Conservation (phyloP, 35 echinoderm and acorn worm species). For the Apostichopus parvimensis region DNA sequence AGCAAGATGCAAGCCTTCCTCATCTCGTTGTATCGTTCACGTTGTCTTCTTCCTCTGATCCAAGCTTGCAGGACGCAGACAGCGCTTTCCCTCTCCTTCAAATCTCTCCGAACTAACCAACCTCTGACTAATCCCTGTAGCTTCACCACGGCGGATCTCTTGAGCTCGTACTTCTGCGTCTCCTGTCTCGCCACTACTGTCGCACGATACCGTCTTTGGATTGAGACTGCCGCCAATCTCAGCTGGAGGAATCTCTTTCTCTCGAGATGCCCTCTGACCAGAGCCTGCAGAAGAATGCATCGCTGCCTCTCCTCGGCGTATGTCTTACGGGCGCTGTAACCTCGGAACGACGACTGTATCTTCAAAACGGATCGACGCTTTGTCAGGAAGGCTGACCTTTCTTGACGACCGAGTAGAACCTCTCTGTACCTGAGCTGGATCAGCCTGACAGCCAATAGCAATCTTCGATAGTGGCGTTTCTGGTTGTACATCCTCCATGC, state of each 20-base stretch:
- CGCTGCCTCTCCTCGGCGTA: not conserved
- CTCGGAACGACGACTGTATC: conserved; percentile 19
- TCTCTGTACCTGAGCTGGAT: conserved; percentile 65
- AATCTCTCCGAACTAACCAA: conserved; percentile 35
- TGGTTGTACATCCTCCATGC: conserved; percentile 28
- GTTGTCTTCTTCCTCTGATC: conserved; percentile 7
- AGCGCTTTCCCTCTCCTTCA: conserved; percentile 4
- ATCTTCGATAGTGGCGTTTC: conserved; percentile 38
- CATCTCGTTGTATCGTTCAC: conserved; percentile 41
- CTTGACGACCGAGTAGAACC: not conserved
- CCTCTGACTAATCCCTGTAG: conserved; percentile 15
- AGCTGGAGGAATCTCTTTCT: conserved; percentile 53
- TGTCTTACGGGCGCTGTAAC: conserved; percentile 6
- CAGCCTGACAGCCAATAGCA: not conserved
- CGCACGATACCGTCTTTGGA: conserved; percentile 74
- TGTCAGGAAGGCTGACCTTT: conserved; percentile 4
- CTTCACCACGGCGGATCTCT: not conserved
- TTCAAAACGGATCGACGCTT: conserved; percentile 3
- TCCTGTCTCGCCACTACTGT: conserved; percentile 10
- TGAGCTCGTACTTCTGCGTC: not conserved
- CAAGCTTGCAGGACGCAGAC: not conserved
- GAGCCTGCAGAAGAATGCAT: conserved; percentile 52
- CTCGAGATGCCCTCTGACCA: conserved; percentile 40
- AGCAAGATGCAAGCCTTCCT: conserved; percentile 61
- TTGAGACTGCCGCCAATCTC: conserved; percentile 8